Base-by-base conservation (phyloP, 2,888 invertebrate genomes). In the Drosophila atroscutellata region DNA sequence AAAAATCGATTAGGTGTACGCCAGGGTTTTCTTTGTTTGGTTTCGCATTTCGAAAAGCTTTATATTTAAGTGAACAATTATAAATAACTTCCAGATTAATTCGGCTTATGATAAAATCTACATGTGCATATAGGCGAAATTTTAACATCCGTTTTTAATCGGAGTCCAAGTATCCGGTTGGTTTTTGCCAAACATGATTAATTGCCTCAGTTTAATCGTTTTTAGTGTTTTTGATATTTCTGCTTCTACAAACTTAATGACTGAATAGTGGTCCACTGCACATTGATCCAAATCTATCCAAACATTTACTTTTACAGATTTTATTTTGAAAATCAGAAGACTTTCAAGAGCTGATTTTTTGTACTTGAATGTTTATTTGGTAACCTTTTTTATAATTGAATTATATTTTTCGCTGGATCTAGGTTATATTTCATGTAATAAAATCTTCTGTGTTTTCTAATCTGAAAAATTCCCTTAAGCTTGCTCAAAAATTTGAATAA, bases 211-310 rank as follows among this genome's bases (percentile, higher is more conserved):
- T 15, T 60, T 26, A 56, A 55, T 61, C 58, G 45, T 49, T 67
- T 65, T 47, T 69, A 7, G 15, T 68, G 51, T 32, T 47, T 24
- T 24, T 26, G 32, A 34, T 34, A 32, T n/a, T n/a, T n/a, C n/a
- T 13, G 34, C 28, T 50, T 49, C 60, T 54, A 71, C 75, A 54
- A 80, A 67, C 39, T 72, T 64, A 76, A 72, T 64, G 72, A 51
- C 66, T 52, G 24, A 45, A 24, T 45, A 15, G 13, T 57, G 36
- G 47, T 9, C 42, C 30, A 8, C 45, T 24, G 56, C 52, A 61
- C 61, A 58, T 13, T 62, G 56, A 52, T 18, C 11, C 2, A 28
- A 42, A 30, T 9, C 8, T 7, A 26, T n/a, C 13, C 5, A 13
- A n/a, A 37, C 3, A 18, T 26, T 28, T 11, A 3, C 13, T 13